phyloP scores from a whole-genome alignment of 2,888 invertebrate genomes.

The Micoletzkya japonica region DNA sequence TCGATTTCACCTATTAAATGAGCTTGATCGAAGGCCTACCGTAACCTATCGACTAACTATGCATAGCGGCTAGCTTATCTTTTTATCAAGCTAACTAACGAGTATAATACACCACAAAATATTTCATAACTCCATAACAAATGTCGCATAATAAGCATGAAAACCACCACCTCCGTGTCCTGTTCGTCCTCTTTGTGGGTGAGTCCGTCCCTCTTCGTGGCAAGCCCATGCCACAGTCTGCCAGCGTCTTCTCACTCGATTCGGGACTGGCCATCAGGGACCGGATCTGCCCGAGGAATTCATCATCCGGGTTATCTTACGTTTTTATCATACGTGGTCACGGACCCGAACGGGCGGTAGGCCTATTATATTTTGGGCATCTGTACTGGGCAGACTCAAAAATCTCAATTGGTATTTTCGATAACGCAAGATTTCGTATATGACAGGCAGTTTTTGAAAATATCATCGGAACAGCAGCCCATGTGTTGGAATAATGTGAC shows the following conservation, averaged over 20 bases:
- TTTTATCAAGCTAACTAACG: too few relatives aligned
- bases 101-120: slow-evolving; percentile 33
- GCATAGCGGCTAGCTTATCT: too few relatives aligned
- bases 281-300: neutral
- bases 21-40: too few relatives aligned
- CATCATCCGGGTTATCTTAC: neutral
- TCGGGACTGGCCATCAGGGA: slow-evolving; percentile 7
- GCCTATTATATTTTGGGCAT: neutral
- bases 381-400: neutral
- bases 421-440: too few relatives aligned
- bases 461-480: too few relatives aligned
- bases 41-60: too few relatives aligned
- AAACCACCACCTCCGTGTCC: slow-evolving; percentile 6
- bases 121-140: slow-evolving; percentile 32
- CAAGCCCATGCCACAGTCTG: slow-evolving; percentile 27
- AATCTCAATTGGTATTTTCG: neutral
- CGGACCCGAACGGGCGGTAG: neutral
- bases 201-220: neutral
- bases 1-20: too few relatives aligned
- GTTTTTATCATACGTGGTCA: neutral
- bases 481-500: too few relatives aligned
- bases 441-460: too few relatives aligned
- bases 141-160: too few relatives aligned
- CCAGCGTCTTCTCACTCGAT: slow-evolving; percentile 24
- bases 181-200: neutral